phyloP scores from a whole-genome alignment of 23 tunicate species.

The Botrylloides violaceus region DNA sequence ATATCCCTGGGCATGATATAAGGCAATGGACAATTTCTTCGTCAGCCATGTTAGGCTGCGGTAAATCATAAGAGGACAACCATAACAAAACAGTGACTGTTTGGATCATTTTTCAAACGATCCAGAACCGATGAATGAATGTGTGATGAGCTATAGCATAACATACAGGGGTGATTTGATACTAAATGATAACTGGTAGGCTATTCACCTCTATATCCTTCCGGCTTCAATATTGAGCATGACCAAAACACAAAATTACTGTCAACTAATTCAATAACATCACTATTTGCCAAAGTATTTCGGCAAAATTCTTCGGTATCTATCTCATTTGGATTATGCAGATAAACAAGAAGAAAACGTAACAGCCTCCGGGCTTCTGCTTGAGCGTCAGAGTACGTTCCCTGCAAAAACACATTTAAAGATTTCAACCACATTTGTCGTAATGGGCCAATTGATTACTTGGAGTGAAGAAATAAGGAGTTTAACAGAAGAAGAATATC shows the following conservation, averaged over 20 bases:
- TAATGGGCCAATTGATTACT: no score
- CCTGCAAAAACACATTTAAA: no score
- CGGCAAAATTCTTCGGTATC: slow-evolving; percentile 48
- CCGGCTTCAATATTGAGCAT: slow-evolving; percentile 75
- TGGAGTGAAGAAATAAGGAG: no score
- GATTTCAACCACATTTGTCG: no score
- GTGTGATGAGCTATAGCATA: not conserved
- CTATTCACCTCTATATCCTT: slow-evolving; percentile 70
- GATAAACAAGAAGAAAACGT: slow-evolving; percentile 45
- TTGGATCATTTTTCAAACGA: not conserved
- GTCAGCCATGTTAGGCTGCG: no score
- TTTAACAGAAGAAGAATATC: not conserved
- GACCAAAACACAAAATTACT: slow-evolving; percentile 66
- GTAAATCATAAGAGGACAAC: not conserved
- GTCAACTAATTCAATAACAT: slow-evolving; percentile 42
- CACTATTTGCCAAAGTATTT: slow-evolving; percentile 43
- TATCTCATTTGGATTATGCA: slow-evolving; percentile 46
- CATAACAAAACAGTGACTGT: slow-evolving; percentile 1
- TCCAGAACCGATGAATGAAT: not conserved
- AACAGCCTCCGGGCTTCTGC: slow-evolving; percentile 46
- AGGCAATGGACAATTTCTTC: no score
- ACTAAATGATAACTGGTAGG: no score
- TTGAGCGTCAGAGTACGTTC: slow-evolving; percentile 64
- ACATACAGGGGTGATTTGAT: not conserved
- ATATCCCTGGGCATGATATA: no score